Conservation (phyloP, 2,888 invertebrate species). For the Mythimna loreyi region DNA sequence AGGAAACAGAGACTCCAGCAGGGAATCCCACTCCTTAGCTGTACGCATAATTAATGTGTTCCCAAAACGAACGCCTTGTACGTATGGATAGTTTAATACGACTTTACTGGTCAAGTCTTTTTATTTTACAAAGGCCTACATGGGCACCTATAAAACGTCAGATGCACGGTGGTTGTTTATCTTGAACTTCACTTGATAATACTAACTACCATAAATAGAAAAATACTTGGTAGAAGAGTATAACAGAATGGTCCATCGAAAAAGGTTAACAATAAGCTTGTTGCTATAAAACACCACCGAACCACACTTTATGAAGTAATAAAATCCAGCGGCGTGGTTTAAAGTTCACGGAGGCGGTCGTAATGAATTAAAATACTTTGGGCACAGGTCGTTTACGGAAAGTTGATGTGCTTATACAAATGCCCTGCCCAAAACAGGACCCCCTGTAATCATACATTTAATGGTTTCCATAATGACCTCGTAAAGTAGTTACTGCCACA, state of each 20-base stretch:
- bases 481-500: slow-evolving; percentile 86
- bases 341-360: slow-evolving; percentile 75
- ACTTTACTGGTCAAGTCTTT: no score
- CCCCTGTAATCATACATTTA: slow-evolving; percentile 87
- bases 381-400: slow-evolving; percentile 83
- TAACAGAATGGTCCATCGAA: slow-evolving; percentile 52
- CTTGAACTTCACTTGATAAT: neutral
- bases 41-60: no score
- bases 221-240: slow-evolving; percentile 10
- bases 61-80: no score
- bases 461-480: slow-evolving; percentile 88
- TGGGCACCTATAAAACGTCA: no score
- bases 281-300: slow-evolving; percentile 72
- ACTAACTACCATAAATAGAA: neutral
- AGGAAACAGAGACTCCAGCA: no score
- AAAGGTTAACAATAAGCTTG: slow-evolving; percentile 69
- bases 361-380: slow-evolving; percentile 84
- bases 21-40: no score
- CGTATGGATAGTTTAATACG: no score
- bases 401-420: slow-evolving; percentile 88
- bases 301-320: slow-evolving; percentile 80
- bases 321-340: slow-evolving; percentile 79
- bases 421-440: slow-evolving; percentile 83
- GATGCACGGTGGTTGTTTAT: no score
- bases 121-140: no score